A percentile compares a stretch with the other conserved stretches of the same genome.
Conservation (phyloP, 2,797 vertebrate genomes). For the Neosilurus mollespiculum region DNA sequence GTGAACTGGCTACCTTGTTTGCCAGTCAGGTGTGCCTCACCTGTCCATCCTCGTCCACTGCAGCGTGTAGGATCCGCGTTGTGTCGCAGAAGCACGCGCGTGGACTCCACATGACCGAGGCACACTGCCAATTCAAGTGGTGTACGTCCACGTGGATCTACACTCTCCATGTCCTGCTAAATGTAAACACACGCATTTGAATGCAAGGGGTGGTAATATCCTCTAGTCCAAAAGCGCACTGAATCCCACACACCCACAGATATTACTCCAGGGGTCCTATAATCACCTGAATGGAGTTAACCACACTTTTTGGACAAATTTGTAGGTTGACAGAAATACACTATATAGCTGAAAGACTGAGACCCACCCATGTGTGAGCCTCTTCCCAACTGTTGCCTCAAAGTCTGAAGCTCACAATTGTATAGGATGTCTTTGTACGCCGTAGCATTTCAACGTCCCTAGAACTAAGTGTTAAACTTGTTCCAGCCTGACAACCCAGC, state of each 20-base stretch:
- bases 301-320: background rate
- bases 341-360: background rate
- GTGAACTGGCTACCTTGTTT: background rate
- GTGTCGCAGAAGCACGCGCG: constrained; percentile 85
- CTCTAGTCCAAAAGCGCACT: background rate
- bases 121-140: constrained; percentile 89
- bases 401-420: background rate
- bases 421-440: background rate
- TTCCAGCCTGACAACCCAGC: no score
- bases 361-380: background rate
- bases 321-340: background rate
- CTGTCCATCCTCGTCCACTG: constrained; percentile 87
- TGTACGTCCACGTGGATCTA: constrained; percentile 86
- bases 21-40: constrained; percentile 63
- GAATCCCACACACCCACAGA: background rate
- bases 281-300: no score
- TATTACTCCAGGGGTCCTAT: background rate
- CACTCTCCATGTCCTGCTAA: constrained; percentile 83
- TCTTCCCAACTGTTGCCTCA: background rate
- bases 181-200: constrained; percentile 29
- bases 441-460: background rate
- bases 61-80: constrained; percentile 83
- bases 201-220: background rate
- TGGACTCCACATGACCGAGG: constrained; percentile 89
- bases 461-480: no score